Evolutionary conservation across 2,888 invertebrate genomes (phyloP).

Genomic region (Noctua janthe): DNA sequence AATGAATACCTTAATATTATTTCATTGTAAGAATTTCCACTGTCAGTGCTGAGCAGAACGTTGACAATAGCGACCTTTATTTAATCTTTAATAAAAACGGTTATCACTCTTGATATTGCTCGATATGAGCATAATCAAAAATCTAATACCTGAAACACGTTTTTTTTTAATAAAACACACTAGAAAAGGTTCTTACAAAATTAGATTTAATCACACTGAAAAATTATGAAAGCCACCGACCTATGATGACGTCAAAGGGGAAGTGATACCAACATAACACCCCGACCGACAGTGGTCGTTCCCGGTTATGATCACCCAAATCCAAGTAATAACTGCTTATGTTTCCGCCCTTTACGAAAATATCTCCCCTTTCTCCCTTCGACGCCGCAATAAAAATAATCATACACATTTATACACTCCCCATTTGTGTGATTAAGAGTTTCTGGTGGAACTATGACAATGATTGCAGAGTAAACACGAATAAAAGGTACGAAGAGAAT

Average conservation of each 20-base stretch:
- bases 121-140: not conserved
- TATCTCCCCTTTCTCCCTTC: conserved; percentile 30
- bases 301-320: conserved; percentile 54
- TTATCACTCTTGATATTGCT: not conserved
- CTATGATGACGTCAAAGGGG: conserved; percentile 55
- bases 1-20: no score
- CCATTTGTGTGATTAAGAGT: conserved; percentile 37
- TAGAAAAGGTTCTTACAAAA: not conserved
- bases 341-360: conserved; percentile 66
- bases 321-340: conserved; percentile 63
- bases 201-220: conserved; percentile 4
- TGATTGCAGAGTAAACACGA: not conserved
- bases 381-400: conserved; percentile 58
- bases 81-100: not conserved
- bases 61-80: not conserved
- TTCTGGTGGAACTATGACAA: conserved; percentile 31
- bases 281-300: conserved; percentile 55
- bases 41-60: not conserved
- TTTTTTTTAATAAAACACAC: not conserved
- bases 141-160: not conserved
- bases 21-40: not conserved
- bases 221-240: conserved; percentile 38
- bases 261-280: conserved; percentile 52
- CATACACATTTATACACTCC: conserved; percentile 40
- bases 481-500: not conserved